Evolutionary conservation across 2,113 vertebrate species (phyloP).

Genomic region (Eubucco bourcierii): DNA sequence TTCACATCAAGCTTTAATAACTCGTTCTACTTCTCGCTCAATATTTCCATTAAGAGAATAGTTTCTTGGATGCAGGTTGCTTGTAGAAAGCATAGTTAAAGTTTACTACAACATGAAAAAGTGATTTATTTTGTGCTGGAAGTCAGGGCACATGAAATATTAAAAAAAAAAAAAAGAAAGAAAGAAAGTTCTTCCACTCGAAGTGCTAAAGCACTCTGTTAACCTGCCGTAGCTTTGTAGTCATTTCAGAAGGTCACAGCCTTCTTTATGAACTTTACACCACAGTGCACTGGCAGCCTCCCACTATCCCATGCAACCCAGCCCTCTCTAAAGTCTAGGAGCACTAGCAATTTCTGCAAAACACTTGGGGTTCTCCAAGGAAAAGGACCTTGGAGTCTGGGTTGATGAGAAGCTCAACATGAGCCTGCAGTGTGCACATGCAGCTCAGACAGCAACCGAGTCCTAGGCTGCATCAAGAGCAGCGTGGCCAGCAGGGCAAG

Average conservation of each 20-base stretch:
- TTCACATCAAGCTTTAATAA: neutral
- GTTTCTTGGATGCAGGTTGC: neutral
- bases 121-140: neutral
- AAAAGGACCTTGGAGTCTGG: too few relatives aligned
- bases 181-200: neutral
- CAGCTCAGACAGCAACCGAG: too few relatives aligned
- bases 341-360: neutral
- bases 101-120: neutral
- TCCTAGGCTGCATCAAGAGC: too few relatives aligned
- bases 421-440: too few relatives aligned
- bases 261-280: neutral
- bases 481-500: too few relatives aligned
- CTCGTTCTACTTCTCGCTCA: neutral
- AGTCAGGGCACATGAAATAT: conserved; percentile 9
- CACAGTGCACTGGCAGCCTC: neutral
- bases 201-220: conserved; percentile 7
- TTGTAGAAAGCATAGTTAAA: conserved; percentile 16
- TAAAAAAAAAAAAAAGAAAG: neutral
- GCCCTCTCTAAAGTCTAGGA: neutral
- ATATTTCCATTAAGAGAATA: neutral
- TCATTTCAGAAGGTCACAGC: neutral
- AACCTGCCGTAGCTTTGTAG: conserved; percentile 3
- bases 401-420: too few relatives aligned
- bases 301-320: neutral
- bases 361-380: neutral